A percentile compares a stretch with the other conserved stretches of the same genome.
Evolutionary conservation across 2,113 vertebrate species (phyloP).

Genomic region (Campylorhamphus procurvoides): DNA sequence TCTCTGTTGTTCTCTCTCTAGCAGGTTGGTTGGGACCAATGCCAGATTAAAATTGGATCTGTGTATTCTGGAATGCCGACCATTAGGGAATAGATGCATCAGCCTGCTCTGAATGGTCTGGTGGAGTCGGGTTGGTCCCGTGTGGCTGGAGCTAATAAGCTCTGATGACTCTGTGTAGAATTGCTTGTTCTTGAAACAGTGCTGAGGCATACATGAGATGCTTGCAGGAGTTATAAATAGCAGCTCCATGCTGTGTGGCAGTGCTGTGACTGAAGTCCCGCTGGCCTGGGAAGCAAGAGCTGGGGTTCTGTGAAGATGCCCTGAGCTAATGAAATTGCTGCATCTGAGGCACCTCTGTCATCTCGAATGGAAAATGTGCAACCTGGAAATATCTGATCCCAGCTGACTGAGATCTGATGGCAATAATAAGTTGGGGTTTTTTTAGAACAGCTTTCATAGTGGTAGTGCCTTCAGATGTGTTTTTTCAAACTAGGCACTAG

Average conservation of each 20-base stretch:
- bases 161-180: background rate
- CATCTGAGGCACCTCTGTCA: background rate
- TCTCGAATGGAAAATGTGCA: background rate
- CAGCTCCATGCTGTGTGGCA: background rate
- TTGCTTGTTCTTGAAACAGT: background rate
- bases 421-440: background rate
- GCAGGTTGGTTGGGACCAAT: background rate
- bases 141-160: background rate
- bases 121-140: background rate
- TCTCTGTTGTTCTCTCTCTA: background rate
- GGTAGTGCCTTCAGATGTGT: background rate
- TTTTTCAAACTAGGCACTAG: background rate
- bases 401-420: background rate
- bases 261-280: background rate
- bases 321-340: background rate
- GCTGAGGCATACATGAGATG: background rate
- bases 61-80: background rate
- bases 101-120: background rate
- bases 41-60: background rate
- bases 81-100: background rate
- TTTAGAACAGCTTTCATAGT: background rate
- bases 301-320: background rate
- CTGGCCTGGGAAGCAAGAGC: background rate
- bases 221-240: slow-evolving; percentile 10
- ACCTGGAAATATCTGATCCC: background rate